phyloP scores from a whole-genome alignment of 1,140 invertebrate genomes.

The Carposina sasakii region DNA sequence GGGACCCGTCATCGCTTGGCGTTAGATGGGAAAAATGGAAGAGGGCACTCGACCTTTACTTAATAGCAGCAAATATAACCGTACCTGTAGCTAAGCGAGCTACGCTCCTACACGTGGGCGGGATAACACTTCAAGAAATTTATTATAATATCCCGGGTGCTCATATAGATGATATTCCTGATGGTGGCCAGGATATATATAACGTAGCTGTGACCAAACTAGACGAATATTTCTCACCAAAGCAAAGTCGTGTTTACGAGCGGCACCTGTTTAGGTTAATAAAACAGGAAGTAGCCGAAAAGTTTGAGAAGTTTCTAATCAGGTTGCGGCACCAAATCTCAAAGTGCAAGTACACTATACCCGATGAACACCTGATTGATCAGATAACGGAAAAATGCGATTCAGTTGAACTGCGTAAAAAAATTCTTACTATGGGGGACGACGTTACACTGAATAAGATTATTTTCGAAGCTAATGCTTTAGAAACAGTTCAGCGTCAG shows the following conservation, averaged over 20 bases:
- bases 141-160: background rate
- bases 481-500: background rate
- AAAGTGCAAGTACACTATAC: background rate
- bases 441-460: background rate
- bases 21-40: background rate
- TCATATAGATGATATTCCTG: no score
- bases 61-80: background rate
- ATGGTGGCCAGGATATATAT: no score
- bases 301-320: slow-evolving; percentile 5
- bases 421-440: background rate
- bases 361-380: background rate
- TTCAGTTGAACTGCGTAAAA: background rate
- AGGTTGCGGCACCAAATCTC: slow-evolving; percentile 1
- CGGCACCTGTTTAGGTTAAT: slow-evolving; percentile 3
- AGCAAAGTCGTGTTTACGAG: background rate
- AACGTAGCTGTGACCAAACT: slow-evolving; percentile 2
- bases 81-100: background rate
- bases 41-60: background rate
- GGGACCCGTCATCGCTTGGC: background rate
- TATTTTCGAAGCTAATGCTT: background rate
- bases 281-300: slow-evolving; percentile 2
- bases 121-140: background rate
- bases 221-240: slow-evolving; percentile 12
- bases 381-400: background rate
- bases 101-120: background rate